Evolutionary conservation across 2,797 vertebrate genomes (phyloP).

Genomic region (Mastacembelus armatus): DNA sequence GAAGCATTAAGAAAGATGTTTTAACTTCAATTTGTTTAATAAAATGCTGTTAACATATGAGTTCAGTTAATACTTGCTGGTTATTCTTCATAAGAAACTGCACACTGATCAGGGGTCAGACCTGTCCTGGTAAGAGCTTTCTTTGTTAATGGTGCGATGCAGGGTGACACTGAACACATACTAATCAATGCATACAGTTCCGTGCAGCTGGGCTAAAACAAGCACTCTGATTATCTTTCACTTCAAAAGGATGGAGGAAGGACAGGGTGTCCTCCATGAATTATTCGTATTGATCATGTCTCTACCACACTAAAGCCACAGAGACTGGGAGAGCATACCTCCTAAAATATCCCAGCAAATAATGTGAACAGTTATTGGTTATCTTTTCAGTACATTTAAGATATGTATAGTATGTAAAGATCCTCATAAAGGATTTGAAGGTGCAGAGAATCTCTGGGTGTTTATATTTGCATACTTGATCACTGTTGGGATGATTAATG

Average conservation of each 20-base stretch:
- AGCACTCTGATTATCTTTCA: slow-evolving; percentile 79
- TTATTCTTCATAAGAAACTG: not conserved
- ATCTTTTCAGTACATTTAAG: slow-evolving; percentile 5
- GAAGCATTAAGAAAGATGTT: not conserved
- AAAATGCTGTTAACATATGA: not conserved
- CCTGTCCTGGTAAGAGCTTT: slow-evolving; percentile 28
- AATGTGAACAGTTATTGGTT: slow-evolving; percentile 25
- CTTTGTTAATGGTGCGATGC: slow-evolving; percentile 58
- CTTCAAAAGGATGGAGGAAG: slow-evolving; percentile 75
- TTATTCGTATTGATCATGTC: slow-evolving; percentile 79
- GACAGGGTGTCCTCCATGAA: slow-evolving; percentile 71
- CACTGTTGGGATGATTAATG: no score
- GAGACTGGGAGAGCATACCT: slow-evolving; percentile 6
- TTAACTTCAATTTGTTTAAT: not conserved
- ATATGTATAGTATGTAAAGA: not conserved
- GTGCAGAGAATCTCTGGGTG: not conserved
- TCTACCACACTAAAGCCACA: slow-evolving; percentile 17
- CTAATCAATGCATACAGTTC: slow-evolving; percentile 70
- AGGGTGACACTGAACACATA: slow-evolving; percentile 68
- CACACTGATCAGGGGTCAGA: not conserved
- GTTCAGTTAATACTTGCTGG: not conserved
- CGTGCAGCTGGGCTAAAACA: slow-evolving; percentile 81
- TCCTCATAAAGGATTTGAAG: not conserved
- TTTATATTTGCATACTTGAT: no score
- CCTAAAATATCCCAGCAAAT: slow-evolving; percentile 26